phyloP scores from a whole-genome alignment of 2,113 vertebrate species.

The Ibidorhyncha struthersii region DNA sequence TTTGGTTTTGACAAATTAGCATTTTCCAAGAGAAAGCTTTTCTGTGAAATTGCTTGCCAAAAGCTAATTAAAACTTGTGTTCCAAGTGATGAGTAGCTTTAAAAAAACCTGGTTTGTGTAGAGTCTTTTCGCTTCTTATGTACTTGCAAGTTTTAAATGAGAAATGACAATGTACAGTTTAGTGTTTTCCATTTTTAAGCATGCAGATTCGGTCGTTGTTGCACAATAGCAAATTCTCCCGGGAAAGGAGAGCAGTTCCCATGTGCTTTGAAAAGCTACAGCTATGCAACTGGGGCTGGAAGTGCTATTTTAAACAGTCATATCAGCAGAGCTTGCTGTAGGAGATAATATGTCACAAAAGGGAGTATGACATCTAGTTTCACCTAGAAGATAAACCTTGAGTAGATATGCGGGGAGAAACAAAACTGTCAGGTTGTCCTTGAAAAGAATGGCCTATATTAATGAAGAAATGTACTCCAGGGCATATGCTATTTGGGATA shows the following conservation, averaged over 20 bases:
- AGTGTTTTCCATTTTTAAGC: not conserved
- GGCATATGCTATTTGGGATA: slow-evolving; percentile 35
- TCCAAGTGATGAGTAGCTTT: not conserved
- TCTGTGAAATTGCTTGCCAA: not conserved
- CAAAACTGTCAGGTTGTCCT: slow-evolving; percentile 51
- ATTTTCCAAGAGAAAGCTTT: not conserved
- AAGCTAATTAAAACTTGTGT: slow-evolving; percentile 40
- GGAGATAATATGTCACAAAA: slow-evolving; percentile 69
- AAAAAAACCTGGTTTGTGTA: not conserved
- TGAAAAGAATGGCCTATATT: slow-evolving; percentile 60
- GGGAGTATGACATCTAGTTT: slow-evolving; percentile 59
- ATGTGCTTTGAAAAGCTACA: slow-evolving; percentile 35
- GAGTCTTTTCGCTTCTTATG: not conserved
- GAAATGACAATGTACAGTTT: not conserved
- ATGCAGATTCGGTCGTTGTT: not conserved
- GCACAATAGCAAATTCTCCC: not conserved
- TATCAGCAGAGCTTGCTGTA: slow-evolving; percentile 65
- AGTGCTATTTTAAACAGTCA: slow-evolving; percentile 60
- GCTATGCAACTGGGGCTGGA: slow-evolving; percentile 20
- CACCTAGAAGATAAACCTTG: slow-evolving; percentile 65
- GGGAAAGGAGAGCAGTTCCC: slow-evolving; percentile 29
- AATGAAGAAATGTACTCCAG: slow-evolving; percentile 50
- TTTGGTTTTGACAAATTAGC: not conserved
- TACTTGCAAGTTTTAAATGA: not conserved
- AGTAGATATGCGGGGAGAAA: slow-evolving; percentile 53